phyloP scores from a whole-genome alignment of 1,140 invertebrate species.

The Drosophila ogumai region DNA sequence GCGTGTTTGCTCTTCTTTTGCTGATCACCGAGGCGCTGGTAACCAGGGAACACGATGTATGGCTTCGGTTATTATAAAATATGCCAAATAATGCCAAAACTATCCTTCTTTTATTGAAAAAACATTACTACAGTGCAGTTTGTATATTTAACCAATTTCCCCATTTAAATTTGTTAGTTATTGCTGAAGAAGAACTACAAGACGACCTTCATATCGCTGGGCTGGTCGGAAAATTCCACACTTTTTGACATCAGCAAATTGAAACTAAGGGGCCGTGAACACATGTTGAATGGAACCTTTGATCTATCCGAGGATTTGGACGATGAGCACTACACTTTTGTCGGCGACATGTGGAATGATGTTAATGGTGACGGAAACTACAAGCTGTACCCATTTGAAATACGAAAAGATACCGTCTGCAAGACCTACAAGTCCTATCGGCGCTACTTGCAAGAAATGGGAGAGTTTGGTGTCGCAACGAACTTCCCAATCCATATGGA shows the following conservation, averaged over 20 bases:
- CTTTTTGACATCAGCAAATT: not conserved
- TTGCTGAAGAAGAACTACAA: not conserved
- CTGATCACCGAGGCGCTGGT: not conserved
- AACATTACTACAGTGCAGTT: not conserved
- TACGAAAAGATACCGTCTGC: not conserved
- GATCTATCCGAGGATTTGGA: not conserved
- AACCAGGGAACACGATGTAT: no score
- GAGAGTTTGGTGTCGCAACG: not conserved
- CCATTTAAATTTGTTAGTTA: not conserved
- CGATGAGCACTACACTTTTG: not conserved
- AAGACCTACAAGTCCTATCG: not conserved
- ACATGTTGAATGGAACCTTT: not conserved
- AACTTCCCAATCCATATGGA: not conserved
- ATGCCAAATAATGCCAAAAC: no score
- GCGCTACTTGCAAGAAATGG: not conserved
- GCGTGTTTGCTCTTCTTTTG: not conserved
- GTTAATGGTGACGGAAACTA: not conserved
- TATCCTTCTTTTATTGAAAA: no score
- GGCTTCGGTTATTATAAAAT: not conserved
- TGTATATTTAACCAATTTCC: not conserved
- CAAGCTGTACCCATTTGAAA: not conserved
- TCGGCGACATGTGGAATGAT: not conserved
- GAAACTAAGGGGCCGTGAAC: not conserved
- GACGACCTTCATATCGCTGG: not conserved
- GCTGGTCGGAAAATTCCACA: not conserved